phyloP scores from a whole-genome alignment of 2,888 invertebrate genomes.

The Leptodirus hochenwartii region DNA sequence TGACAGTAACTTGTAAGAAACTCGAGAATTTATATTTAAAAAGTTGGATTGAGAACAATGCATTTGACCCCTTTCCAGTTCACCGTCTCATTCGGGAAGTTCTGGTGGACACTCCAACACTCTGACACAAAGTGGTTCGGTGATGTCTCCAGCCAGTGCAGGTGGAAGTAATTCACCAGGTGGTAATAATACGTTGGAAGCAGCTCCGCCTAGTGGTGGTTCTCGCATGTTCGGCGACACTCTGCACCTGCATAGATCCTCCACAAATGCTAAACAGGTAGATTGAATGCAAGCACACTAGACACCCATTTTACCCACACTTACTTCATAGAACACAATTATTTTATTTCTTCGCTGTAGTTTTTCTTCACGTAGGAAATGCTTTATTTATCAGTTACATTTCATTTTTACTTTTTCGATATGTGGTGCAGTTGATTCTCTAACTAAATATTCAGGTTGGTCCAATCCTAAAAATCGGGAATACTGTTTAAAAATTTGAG shows the following conservation, averaged over 20 bases:
- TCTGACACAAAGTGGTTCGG: neutral
- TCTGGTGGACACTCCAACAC: slow-evolving; percentile 8
- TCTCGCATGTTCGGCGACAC: slow-evolving; percentile 62
- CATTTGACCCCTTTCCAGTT: slow-evolving; percentile 7
- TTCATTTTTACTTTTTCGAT: too few relatives aligned
- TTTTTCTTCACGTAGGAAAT: too few relatives aligned
- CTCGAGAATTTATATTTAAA: neutral
- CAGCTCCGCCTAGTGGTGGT: slow-evolving; percentile 29
- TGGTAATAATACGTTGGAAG: slow-evolving; percentile 11
- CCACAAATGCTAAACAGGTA: slow-evolving; percentile 31
- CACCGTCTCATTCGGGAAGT: slow-evolving; percentile 11
- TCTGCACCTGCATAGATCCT: slow-evolving; percentile 31
- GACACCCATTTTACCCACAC: neutral
- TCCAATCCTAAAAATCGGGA: too few relatives aligned
- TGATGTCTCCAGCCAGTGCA: slow-evolving; percentile 3
- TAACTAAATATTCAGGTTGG: too few relatives aligned
- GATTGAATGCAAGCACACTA: slow-evolving; percentile 10
- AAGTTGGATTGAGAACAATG: neutral
- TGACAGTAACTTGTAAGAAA: slow-evolving; percentile 40
- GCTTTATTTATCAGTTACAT: too few relatives aligned
- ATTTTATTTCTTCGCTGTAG: too few relatives aligned
- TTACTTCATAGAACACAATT: neutral
- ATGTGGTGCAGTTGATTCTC: too few relatives aligned
- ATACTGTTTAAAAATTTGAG: too few relatives aligned
- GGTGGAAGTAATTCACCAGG: slow-evolving; percentile 6